Evolutionary conservation across 2,888 invertebrate species (phyloP), one percentile per base, ranked within the genome.

Genomic region (Acanthosoma haemorrhoidale): DNA sequence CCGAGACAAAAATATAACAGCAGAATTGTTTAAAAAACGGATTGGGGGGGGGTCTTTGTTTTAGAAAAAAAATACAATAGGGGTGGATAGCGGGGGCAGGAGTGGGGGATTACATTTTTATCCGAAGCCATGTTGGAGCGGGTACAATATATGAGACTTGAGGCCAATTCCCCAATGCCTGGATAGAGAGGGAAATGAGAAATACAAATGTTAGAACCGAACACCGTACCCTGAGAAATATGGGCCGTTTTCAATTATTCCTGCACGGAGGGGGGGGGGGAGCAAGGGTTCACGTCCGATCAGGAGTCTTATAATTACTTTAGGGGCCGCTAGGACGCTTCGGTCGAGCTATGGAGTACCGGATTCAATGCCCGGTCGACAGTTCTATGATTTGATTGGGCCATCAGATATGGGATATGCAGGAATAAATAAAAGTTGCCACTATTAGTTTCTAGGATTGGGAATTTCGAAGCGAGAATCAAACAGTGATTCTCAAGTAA

Each of bases 71-170:
- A 29, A 36, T 18, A 61, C 34, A 21, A 16, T 31, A 29, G n/a
- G 8, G 36, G 6, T 6, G 41, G 41, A 4, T 41, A 15, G 32
- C 43, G 59, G 15, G 9, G 25, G 8, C 29, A 4, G 25, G 51
- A n/a, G 43, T 51, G 60, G 59, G 25, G 73, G 73, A 74, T 74
- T 74, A 72, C 72, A 74, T 74, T 74, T 72, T 74, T 73, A 73
- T 71, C 71, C n/a, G n/a, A n/a, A n/a, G n/a, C n/a, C 68, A 16
- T n/a, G 31, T 58, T 61, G 18, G n/a, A 36, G 25, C 36, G 36
- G 29, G 15, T 43, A 68, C 59, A 68, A 71, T 72, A 72, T 72
- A 72, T 70, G 72, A 34, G 67, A 43, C 57, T 41, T 31, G 61
- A 36, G 32, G 67, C 32, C 70, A 58, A 59, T 60, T 68, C 57